A percentile compares a stretch with the other conserved stretches of the same genome.
These are phyloP conservation scores for Yasuhikotakia modesta DNA, from an alignment of 2,797 vertebrate species.

Conservation along the genomic window DNA sequence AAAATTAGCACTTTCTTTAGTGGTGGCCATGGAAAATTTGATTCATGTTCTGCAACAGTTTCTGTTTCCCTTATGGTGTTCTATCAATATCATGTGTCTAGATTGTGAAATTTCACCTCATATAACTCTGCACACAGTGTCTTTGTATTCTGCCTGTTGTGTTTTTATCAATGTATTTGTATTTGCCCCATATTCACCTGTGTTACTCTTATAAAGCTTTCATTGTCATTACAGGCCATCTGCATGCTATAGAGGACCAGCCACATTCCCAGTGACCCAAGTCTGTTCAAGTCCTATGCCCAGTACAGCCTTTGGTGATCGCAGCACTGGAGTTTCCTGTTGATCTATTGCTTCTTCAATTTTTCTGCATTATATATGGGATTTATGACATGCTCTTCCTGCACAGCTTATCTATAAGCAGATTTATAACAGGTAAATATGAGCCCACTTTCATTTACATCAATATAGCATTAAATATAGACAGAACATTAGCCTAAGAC, in stretches of 20 bases:
- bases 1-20: not conserved
- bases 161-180: no score
- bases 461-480: not conserved
- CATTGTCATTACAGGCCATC: slow-evolving; percentile 80
- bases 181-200: no score
- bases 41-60: not conserved
- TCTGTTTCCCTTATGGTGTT: not conserved
- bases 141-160: no score
- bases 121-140: no score
- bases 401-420: not conserved
- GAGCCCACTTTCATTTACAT: not conserved
- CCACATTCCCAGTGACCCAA: slow-evolving; percentile 93
- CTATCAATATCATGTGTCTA: not conserved
- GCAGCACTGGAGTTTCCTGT: slow-evolving; percentile 94
- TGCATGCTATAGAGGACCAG: slow-evolving; percentile 95
- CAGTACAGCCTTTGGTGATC: slow-evolving; percentile 88
- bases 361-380: not conserved
- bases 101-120: not conserved
- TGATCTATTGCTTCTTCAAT: not conserved
- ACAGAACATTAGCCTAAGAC: not conserved
- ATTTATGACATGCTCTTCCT: not conserved
- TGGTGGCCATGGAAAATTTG: not conserved
- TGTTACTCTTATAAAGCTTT: not conserved
- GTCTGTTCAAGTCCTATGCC: slow-evolving; percentile 92
- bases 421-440: no score